Evolutionary conservation across 2,888 invertebrate genomes (phyloP).

Genomic region (Plagiodera versicolora): DNA sequence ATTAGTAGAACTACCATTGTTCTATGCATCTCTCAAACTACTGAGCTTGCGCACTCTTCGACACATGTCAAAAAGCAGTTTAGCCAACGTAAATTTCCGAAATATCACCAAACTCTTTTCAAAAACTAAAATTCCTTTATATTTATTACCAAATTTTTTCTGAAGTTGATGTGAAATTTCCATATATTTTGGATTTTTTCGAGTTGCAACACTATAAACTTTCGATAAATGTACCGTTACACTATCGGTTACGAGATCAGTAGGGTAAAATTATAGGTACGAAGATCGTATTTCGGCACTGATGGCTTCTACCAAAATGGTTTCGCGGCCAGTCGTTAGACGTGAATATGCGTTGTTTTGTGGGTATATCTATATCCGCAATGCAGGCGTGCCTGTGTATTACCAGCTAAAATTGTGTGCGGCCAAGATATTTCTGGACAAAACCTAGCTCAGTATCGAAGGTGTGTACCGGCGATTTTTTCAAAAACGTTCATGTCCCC

Average conservation of each 20-base stretch:
- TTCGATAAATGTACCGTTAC: neutral
- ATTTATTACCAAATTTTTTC: slow-evolving; percentile 16
- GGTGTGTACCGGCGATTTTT: slow-evolving; percentile 39
- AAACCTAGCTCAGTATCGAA: slow-evolving; percentile 44
- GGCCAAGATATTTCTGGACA: slow-evolving; percentile 52
- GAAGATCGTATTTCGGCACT: slow-evolving; percentile 40
- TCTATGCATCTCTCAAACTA: neutral
- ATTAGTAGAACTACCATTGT: neutral
- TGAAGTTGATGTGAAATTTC: neutral
- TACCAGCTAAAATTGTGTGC: slow-evolving; percentile 52
- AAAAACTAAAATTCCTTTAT: slow-evolving; percentile 30
- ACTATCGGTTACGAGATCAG: neutral
- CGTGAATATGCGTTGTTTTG: slow-evolving; percentile 55
- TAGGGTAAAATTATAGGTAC: slow-evolving; percentile 25
- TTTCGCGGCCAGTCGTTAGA: slow-evolving; percentile 56
- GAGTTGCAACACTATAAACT: slow-evolving; percentile 7
- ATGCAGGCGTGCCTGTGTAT: slow-evolving; percentile 56
- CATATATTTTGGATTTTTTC: neutral
- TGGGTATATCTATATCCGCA: slow-evolving; percentile 53
- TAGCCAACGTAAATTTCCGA: slow-evolving; percentile 26
- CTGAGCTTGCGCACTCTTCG: slow-evolving; percentile 17
- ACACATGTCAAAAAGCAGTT: slow-evolving; percentile 19
- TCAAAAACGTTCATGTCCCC: slow-evolving; percentile 44
- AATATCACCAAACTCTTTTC: slow-evolving; percentile 32
- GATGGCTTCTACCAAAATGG: slow-evolving; percentile 55